Percentiles rank a stretch among this genome's conserved stretches.
Evolutionary conservation across 2,797 vertebrate species (phyloP).

Genomic region (Austrolebias charrua): DNA sequence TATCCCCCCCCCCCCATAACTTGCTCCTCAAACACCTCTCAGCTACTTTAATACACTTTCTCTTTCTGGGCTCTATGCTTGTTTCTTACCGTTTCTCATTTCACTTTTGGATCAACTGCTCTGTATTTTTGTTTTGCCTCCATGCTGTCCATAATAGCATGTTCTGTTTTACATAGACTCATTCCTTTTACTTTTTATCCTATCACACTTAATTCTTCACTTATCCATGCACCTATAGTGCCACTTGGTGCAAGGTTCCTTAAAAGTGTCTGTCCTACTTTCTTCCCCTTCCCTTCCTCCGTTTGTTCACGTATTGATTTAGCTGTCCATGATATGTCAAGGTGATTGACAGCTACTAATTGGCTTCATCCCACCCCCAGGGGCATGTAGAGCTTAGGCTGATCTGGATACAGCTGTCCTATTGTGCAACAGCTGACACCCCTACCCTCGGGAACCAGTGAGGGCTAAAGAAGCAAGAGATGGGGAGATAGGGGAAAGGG

Average conservation of each 20-base stretch:
- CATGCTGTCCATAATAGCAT: neutral
- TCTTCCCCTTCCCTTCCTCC: constrained; percentile 19
- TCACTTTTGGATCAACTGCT: neutral
- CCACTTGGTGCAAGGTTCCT: constrained; percentile 6
- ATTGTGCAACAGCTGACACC: constrained; percentile 72
- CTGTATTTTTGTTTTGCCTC: neutral
- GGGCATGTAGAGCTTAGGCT: constrained; percentile 50
- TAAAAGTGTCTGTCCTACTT: neutral
- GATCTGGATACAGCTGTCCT: constrained; percentile 76
- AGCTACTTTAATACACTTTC: too few species aligned
- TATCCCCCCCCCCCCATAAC: neutral
- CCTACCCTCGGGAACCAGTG: constrained; percentile 43
- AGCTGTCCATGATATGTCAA: constrained; percentile 58
- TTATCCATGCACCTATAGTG: constrained; percentile 7
- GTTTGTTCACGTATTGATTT: constrained; percentile 63
- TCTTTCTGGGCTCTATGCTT: constrained; percentile 14
- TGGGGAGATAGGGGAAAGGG: constrained; percentile 12
- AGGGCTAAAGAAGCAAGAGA: constrained; percentile 12
- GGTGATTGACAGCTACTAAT: constrained; percentile 74
- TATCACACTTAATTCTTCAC: constrained; percentile 11
- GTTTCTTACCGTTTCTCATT: neutral
- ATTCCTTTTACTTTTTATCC: constrained; percentile 3
- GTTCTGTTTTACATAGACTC: neutral
- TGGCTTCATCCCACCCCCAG: constrained; percentile 69
- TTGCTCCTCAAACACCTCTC: too few species aligned